Percentiles rank a stretch among this genome's conserved stretches.
These are phyloP conservation scores for Meandrina meandrites DNA, from an alignment of 92 coral and sea anemone species.

Conservation along the genomic window DNA sequence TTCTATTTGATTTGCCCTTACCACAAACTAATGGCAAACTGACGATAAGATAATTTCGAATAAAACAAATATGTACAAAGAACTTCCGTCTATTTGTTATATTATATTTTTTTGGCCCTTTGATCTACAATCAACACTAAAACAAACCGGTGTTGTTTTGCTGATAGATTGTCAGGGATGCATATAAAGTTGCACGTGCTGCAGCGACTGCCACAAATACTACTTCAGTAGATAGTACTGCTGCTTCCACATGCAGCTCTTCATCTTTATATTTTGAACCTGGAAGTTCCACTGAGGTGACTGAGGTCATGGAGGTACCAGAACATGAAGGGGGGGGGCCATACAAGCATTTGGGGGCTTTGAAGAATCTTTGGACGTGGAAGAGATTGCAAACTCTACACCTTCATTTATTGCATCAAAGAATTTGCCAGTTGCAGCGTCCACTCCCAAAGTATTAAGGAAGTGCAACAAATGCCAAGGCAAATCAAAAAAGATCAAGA, in stretches of 20 bases:
- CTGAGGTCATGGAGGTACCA: neutral
- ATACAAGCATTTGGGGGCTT: neutral
- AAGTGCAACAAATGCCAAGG: neutral
- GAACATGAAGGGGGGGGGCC: too few relatives aligned
- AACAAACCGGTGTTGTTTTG: neutral
- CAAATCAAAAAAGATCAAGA: neutral
- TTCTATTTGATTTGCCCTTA: too few relatives aligned
- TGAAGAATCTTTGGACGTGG: neutral
- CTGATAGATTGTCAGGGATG: neutral
- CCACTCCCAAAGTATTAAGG: neutral
- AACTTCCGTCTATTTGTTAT: too few relatives aligned
- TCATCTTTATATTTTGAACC: neutral
- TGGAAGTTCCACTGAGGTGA: neutral
- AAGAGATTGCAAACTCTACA: neutral
- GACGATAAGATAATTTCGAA: too few relatives aligned
- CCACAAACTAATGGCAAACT: too few relatives aligned
- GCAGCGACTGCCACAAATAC: neutral
- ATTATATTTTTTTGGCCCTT: too few relatives aligned
- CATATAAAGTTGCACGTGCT: neutral
- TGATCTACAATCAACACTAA: too few relatives aligned
- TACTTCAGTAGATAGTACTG: neutral
- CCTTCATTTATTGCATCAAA: neutral
- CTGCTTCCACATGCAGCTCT: neutral
- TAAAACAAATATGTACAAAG: too few relatives aligned
- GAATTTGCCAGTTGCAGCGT: neutral